phyloP scores from a whole-genome alignment of 2,888 invertebrate genomes.

The Andrena praecox region DNA sequence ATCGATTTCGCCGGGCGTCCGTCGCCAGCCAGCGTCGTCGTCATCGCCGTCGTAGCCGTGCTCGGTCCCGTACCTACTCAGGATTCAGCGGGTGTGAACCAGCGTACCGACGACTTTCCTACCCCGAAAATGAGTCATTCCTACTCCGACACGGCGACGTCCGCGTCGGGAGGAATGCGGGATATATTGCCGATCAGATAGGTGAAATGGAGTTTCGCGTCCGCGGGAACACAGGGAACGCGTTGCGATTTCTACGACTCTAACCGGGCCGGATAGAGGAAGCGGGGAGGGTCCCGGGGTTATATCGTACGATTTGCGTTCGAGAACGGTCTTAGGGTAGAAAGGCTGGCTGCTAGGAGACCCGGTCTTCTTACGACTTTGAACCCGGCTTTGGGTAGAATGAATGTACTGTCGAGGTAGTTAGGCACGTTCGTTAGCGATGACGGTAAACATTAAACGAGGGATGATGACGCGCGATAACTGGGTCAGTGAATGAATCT shows the following conservation, averaged over 20 bases:
- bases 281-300: not conserved
- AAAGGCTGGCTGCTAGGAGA: not conserved
- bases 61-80: conserved; percentile 25
- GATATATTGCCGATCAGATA: conserved; percentile 63
- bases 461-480: not conserved
- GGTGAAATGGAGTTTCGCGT: conserved; percentile 60
- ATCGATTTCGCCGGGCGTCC: conserved; percentile 53
- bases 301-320: conserved; percentile 29
- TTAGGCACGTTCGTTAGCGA: not conserved
- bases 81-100: conserved; percentile 61
- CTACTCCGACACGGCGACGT: conserved; percentile 46
- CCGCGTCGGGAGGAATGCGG: conserved; percentile 43
- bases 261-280: not conserved
- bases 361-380: not conserved
- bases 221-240: conserved; percentile 45
- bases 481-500: no score
- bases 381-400: not conserved
- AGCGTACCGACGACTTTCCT: conserved; percentile 48
- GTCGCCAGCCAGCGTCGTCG: conserved; percentile 10
- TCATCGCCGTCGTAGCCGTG: conserved; percentile 6
- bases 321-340: not conserved
- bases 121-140: conserved; percentile 54
- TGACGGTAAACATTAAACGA: not conserved
- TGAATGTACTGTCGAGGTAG: conserved; percentile 1
- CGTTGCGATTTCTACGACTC: conserved; percentile 37